phyloP scores from a whole-genome alignment of 1,140 invertebrate species.

The Meloidogyne exigua region DNA sequence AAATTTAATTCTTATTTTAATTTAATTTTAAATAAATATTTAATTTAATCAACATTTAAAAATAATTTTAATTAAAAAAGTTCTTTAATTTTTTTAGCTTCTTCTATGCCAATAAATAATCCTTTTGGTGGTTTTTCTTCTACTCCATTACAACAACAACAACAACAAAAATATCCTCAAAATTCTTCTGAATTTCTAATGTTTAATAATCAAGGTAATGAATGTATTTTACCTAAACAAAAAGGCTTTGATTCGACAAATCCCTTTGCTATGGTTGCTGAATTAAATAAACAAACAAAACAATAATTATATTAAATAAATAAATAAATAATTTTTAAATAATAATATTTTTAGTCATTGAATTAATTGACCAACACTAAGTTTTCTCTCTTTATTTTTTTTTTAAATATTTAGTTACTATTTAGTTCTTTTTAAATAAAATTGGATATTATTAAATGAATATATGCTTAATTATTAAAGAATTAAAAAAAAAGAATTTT shows the following conservation, averaged over 20 bases:
- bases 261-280: constrained; percentile 32
- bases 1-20: too few relatives aligned
- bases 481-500: too few relatives aligned
- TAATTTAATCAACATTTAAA: too few relatives aligned
- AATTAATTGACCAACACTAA: too few relatives aligned
- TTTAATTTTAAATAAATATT: too few relatives aligned
- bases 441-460: too few relatives aligned
- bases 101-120: constrained; percentile 28
- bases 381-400: too few relatives aligned
- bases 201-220: constrained; percentile 24
- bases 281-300: constrained; percentile 19
- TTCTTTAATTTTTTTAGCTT: not conserved
- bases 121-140: constrained; percentile 19
- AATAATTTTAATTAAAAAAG: not conserved
- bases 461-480: too few relatives aligned
- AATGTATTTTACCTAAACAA: not conserved
- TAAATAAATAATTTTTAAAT: too few relatives aligned
- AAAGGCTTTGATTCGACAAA: constrained; percentile 28
- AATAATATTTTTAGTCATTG: too few relatives aligned
- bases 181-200: constrained; percentile 19
- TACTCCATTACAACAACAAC: not conserved
- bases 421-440: too few relatives aligned
- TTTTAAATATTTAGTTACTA: too few relatives aligned
- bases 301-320: not conserved
- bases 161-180: not conserved